Conservation (phyloP, 2,888 invertebrate species). For the Hartigia nigra region DNA sequence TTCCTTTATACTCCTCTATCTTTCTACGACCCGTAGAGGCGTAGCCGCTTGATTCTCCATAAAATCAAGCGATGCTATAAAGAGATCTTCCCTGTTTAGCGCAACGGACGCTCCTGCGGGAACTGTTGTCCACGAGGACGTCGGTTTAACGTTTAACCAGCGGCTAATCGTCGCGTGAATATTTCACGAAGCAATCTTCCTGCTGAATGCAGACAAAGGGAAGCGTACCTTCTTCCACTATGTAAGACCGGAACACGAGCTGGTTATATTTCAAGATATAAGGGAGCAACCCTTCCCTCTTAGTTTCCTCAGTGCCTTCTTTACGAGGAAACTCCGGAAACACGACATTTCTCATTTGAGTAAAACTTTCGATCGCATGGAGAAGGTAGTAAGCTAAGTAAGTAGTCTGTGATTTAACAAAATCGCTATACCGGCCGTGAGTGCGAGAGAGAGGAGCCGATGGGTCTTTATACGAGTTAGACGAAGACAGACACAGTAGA, state of each 20-base stretch:
- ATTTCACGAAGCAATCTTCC: conserved; percentile 51
- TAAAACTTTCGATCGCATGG: not conserved
- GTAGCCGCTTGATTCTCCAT: not conserved
- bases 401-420: not conserved
- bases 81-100: not conserved
- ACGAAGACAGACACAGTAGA: not conserved
- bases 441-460: not conserved
- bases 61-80: not conserved
- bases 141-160: conserved; percentile 13
- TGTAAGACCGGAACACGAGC: not conserved
- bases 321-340: not conserved
- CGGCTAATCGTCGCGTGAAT: conserved; percentile 53
- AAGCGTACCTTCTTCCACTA: not conserved
- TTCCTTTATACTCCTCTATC: not conserved
- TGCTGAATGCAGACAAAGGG: conserved; percentile 28
- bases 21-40: not conserved
- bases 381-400: too few relatives aligned
- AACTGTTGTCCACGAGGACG: not conserved
- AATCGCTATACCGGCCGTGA: not conserved
- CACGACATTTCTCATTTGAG: not conserved
- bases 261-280: not conserved
- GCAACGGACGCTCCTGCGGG: not conserved
- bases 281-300: not conserved
- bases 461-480: not conserved
- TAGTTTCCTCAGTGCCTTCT: not conserved